Base-by-base conservation (phyloP, 1,140 invertebrate species). In the Carposina sasakii region DNA sequence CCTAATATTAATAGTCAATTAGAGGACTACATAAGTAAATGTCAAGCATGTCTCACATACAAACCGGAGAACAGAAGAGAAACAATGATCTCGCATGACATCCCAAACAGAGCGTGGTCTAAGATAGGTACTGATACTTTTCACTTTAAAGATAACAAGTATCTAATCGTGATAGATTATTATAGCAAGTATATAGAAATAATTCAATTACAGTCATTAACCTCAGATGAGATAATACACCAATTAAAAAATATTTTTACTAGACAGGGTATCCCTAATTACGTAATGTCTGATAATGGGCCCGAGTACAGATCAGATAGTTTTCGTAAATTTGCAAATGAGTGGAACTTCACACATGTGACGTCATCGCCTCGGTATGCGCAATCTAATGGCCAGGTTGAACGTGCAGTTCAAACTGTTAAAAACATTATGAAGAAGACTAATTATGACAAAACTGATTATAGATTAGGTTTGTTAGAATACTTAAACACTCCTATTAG, bases 361-460 rank as follows among this genome's bases (percentile, higher is more conserved):
- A 67, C 61, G 20, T 66, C 64, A 15, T 68, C 67, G 55, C 67
- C 82, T 36, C 57, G 59, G n/a, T 73, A 83, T 59, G 55, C 72
- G 9, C 74, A 76, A 50, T 69, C 69, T 9, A 85, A 86, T 58
- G 83, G 85, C 0, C 61, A 76, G 37, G 67, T 65, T n/a, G 81
- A 86, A 56, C 36, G 60, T 30, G 17, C 63, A 8, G 50, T 66
- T 12, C 52, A 59, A 44, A 63, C 57, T 2, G 47, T 64, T 17
- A 68, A 76, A 60, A 67, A 15, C 22, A 43, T 62, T 26, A 41
- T 71, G 21, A 55, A 58, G 13, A 67, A 73, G 58, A 44, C 19
- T 47, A 44, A 19, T 54, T 8, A 44, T 13, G 19, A 54, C 28
- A 43, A 47, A 22, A 23, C 46, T 17, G 56, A 68, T 56, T 51